Evolutionary conservation across 2,113 vertebrate species (phyloP).

Genomic region (cattle (Bos taurus)): ARS-UCD2.0 NC_037347.1:14336001-14336500

Average conservation of each 20-base stretch:
- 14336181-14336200: neutral
- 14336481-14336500: conserved; percentile 64
- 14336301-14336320: neutral
- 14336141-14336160: neutral
- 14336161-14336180: neutral
- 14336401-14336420: conserved; percentile 36
- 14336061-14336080: neutral
- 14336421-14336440: neutral
- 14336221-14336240: neutral
- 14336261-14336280: neutral
- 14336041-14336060: neutral
- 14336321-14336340: neutral
- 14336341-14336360: conserved; percentile 23
- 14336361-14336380: neutral
- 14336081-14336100: neutral
- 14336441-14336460: neutral
- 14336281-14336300: neutral
- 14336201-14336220: neutral
- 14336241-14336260: neutral
- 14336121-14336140: conserved; percentile 6
- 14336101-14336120: neutral
- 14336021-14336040: neutral
- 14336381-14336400: neutral
- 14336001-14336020: neutral
- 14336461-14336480: conserved; percentile 30